Conservation (phyloP, 2,797 vertebrate genomes). For the Poecilia picta region DNA sequence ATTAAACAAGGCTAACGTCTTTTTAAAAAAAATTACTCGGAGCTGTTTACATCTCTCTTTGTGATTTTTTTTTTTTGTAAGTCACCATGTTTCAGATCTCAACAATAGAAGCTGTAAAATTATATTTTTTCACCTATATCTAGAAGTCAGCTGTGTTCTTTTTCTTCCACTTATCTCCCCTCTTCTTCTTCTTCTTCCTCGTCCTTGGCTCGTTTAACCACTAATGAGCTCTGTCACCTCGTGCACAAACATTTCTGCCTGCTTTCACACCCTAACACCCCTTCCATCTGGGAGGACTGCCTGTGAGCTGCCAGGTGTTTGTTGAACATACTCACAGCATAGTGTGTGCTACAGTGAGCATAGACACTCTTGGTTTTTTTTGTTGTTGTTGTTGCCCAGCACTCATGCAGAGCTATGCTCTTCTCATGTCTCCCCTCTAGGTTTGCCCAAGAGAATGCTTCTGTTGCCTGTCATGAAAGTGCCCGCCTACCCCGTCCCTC, state of each 20-base stretch:
- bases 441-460: slow-evolving; percentile 99
- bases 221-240: slow-evolving; percentile 33
- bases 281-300: slow-evolving; percentile 29
- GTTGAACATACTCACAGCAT: slow-evolving; percentile 26
- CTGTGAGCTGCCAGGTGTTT: slow-evolving; percentile 31
- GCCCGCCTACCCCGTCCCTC: slow-evolving; percentile 96
- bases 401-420: slow-evolving; percentile 91
- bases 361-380: slow-evolving; percentile 34
- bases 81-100: slow-evolving; percentile 3
- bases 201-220: slow-evolving; percentile 33
- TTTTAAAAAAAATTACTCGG: neutral
- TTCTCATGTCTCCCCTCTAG: slow-evolving; percentile 96
- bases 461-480: slow-evolving; percentile 99
- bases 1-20: neutral
- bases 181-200: slow-evolving; percentile 5
- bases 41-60: neutral
- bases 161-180: slow-evolving; percentile 20
- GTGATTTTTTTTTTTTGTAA: neutral
- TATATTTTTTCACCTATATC: neutral
- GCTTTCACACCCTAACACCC: slow-evolving; percentile 66
- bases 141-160: neutral
- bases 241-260: slow-evolving; percentile 71
- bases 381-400: slow-evolving; percentile 67
- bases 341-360: slow-evolving; percentile 39
- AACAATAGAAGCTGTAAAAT: neutral